phyloP scores from a whole-genome alignment of 30 jellyfish, hydroid and myxozoan species.

The Rhopilema esculentum region DNA sequence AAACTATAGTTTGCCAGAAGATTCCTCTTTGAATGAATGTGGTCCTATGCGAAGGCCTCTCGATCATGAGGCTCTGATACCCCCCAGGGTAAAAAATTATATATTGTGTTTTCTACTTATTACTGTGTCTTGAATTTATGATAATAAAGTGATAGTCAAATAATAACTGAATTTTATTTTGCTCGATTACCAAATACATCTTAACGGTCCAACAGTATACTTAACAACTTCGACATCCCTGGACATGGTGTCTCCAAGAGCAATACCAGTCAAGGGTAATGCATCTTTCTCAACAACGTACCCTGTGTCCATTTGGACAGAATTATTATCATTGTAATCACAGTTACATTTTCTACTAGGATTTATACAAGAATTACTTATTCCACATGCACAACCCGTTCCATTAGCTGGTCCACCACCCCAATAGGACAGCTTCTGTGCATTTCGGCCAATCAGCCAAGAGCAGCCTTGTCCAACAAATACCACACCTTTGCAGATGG shows the following conservation, averaged over 20 bases:
- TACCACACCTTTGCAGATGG: slow-evolving; percentile 22
- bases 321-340: slow-evolving; percentile 6
- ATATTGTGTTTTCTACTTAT: too few relatives aligned
- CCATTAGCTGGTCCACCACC: slow-evolving; percentile 47
- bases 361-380: background rate
- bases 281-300: slow-evolving; percentile 11
- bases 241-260: slow-evolving; percentile 38
- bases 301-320: slow-evolving; percentile 20
- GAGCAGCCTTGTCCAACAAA: slow-evolving; percentile 22
- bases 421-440: slow-evolving; percentile 9
- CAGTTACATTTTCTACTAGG: slow-evolving; percentile 12
- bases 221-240: slow-evolving; percentile 11
- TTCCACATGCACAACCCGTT: slow-evolving; percentile 24
- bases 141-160: too few relatives aligned
- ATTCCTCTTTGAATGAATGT: too few relatives aligned
- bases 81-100: too few relatives aligned
- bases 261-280: slow-evolving; percentile 55
- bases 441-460: slow-evolving; percentile 44
- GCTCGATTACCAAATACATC: background rate
- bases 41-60: too few relatives aligned
- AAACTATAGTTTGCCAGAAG: too few relatives aligned
- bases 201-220: slow-evolving; percentile 39
- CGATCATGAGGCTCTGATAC: too few relatives aligned
- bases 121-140: too few relatives aligned
- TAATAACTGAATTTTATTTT: too few relatives aligned